A percentile compares a stretch with the other conserved stretches of the same genome.
phyloP scores from a whole-genome alignment of 2,797 vertebrate species.

The Tenualosa ilisha region DNA sequence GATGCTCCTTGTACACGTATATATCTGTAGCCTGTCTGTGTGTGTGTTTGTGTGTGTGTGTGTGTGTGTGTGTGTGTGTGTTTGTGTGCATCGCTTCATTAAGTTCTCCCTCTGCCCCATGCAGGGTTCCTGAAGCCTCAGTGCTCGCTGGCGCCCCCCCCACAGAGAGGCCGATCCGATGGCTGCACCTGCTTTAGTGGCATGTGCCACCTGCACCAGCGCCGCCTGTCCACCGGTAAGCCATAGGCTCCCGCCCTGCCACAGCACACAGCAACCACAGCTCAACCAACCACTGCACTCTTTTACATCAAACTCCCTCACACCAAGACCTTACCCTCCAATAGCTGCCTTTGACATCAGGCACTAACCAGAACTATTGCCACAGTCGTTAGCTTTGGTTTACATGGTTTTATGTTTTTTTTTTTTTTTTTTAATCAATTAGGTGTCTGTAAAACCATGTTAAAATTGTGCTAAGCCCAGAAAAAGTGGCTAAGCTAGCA shows the following conservation, averaged over 20 bases:
- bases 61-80: background rate
- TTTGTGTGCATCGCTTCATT: conserved; percentile 22
- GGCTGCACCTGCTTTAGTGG: conserved; percentile 80
- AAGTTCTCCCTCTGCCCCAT: conserved; percentile 25
- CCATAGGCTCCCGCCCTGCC: background rate
- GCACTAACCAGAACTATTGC: background rate
- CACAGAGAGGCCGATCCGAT: conserved; percentile 76
- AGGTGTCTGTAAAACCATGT: too few species aligned
- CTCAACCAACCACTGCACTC: too few species aligned
- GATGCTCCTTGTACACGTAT: background rate
- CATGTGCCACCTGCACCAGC: conserved; percentile 78
- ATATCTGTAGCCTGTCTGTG: background rate
- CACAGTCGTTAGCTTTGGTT: too few species aligned
- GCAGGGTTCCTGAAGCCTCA: conserved; percentile 83
- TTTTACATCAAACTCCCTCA: too few species aligned
- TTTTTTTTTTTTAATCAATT: too few species aligned
- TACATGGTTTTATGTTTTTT: too few species aligned
- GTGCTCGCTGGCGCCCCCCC: conserved; percentile 78
- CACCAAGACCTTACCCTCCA: background rate
- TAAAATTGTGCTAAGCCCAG: too few species aligned
- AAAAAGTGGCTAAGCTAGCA: too few species aligned
- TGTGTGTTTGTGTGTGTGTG: background rate
- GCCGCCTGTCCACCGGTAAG: conserved; percentile 78
- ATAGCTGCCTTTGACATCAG: background rate
- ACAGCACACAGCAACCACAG: background rate